Percentiles rank a stretch among this genome's conserved stretches.
phyloP scores from a whole-genome alignment of 2,113 vertebrate species.

The Sturnira hondurensis region DNA sequence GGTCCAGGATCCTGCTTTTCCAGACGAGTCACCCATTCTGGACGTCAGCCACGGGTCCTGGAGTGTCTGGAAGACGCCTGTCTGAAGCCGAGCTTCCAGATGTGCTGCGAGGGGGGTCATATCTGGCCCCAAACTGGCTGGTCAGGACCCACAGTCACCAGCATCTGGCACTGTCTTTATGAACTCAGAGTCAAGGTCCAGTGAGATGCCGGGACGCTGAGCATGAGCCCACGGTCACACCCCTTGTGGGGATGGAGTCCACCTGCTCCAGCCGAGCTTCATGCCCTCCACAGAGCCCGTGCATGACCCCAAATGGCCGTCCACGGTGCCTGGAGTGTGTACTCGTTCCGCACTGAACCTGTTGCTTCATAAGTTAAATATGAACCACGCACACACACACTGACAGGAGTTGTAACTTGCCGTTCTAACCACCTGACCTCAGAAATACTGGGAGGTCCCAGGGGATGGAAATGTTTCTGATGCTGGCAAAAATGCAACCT shows the following conservation, averaged over 20 bases:
- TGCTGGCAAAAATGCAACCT: background rate
- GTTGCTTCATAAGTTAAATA: background rate
- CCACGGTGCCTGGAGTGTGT: constrained; percentile 8
- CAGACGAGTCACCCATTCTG: background rate
- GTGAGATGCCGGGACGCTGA: background rate
- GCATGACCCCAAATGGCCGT: constrained; percentile 3
- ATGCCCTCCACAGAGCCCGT: background rate
- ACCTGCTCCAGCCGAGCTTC: background rate
- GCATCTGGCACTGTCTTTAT: background rate
- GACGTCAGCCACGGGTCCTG: background rate
- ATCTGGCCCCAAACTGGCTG: fast-evolving
- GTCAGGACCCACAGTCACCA: background rate
- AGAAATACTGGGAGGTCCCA: fast-evolving
- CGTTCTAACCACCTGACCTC: background rate
- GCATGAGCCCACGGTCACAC: background rate
- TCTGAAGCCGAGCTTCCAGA: background rate
- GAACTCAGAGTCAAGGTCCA: background rate
- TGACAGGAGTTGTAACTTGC: background rate
- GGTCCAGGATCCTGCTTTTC: background rate
- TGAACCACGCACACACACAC: background rate
- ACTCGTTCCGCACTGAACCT: background rate
- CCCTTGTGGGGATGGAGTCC: background rate
- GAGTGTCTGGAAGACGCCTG: background rate
- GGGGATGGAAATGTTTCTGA: background rate
- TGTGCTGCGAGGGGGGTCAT: background rate